Base-by-base conservation (phyloP, 1,140 invertebrate genomes). In the Zaprionus africanus region DNA sequence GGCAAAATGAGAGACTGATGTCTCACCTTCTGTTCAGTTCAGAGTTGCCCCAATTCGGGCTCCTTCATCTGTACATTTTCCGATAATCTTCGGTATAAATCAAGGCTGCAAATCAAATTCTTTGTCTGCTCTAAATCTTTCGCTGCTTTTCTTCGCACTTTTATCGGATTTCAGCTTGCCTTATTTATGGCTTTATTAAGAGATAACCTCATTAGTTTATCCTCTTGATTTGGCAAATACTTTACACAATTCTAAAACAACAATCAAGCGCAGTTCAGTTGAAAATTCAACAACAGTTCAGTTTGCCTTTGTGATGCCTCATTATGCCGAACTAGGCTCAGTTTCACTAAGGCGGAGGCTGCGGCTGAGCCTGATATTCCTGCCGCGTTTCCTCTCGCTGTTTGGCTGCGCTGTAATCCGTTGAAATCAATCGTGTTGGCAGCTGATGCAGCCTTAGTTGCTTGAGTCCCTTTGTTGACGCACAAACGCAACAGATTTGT, bases 401-500 rank as follows among this genome's bases (percentile, higher is more conserved):
- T 1, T 17, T 43, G 13, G 41, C 41, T 17, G 15, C 13, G 0
- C 41, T 43, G 1, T 43, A 43, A 43, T 17, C 4, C 41, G n/a
- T 17, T n/a, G 12, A 49, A 49, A 49, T 49, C 19, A 22, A 22
- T 49, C 46, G 1, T n/a, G 5, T 4, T 9, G 43, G 15, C 5
- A 36, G 9, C 41, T 17, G 13, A n/a, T n/a, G 46, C 46, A 5
- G 12, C 46, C 1, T 12, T 19, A 49, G 43, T 12, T 49, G 3
- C 15, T n/a, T 41, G 5, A 0, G 41, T 22, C 9, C 4, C 19
- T 51, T 41, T 59, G 38, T 36, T 62, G 60, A 53, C 69, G 65
- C 53, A 49, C 43, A 73, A 63, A 67, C 43, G 34, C 36, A 46
- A 68, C 59, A 74, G 64, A 77, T 77, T 67, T 74, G 54, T 78